A percentile compares a stretch with the other conserved stretches of the same genome.
phyloP scores from a whole-genome alignment of 2,888 invertebrate species.

The Habrosyne pyritoides region DNA sequence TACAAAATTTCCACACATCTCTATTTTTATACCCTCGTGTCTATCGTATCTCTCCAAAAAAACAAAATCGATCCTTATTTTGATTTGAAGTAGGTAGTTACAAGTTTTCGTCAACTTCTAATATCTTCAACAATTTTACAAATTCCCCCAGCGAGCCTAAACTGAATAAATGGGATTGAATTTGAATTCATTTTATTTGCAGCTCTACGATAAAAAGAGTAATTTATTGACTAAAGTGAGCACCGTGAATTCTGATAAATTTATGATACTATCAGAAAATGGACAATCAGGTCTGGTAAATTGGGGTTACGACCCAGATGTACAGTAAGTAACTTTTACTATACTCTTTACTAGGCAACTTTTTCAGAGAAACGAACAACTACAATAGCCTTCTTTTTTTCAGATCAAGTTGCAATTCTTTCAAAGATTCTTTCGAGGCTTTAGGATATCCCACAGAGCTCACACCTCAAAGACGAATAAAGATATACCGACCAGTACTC shows the following conservation, averaged over 20 bases:
- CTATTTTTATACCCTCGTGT: too few relatives aligned
- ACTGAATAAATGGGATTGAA: too few relatives aligned
- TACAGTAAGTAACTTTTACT: slow-evolving; percentile 36
- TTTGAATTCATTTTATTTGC: slow-evolving; percentile 16
- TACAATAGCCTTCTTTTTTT: slow-evolving; percentile 28
- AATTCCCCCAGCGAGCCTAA: too few relatives aligned
- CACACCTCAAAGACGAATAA: slow-evolving; percentile 74
- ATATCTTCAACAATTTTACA: too few relatives aligned
- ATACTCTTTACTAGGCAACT: too few relatives aligned
- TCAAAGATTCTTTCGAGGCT: slow-evolving; percentile 89
- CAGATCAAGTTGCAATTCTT: slow-evolving; percentile 86
- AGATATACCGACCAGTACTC: slow-evolving; percentile 88
- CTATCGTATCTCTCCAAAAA: too few relatives aligned
- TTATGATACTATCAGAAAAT: slow-evolving; percentile 53
- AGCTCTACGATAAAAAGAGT: slow-evolving; percentile 57
- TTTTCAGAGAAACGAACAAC: too few relatives aligned
- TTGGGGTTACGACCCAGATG: slow-evolving; percentile 49
- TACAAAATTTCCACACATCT: too few relatives aligned
- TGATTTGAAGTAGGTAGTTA: too few relatives aligned
- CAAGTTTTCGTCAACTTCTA: too few relatives aligned
- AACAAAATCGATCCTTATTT: too few relatives aligned
- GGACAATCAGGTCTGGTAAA: slow-evolving; percentile 44
- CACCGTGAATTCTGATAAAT: slow-evolving; percentile 47
- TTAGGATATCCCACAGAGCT: slow-evolving; percentile 87
- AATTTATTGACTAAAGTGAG: slow-evolving; percentile 42